Evolutionary conservation across 2,797 vertebrate genomes (phyloP).

Genomic region (Gorsachius magnificus): DNA sequence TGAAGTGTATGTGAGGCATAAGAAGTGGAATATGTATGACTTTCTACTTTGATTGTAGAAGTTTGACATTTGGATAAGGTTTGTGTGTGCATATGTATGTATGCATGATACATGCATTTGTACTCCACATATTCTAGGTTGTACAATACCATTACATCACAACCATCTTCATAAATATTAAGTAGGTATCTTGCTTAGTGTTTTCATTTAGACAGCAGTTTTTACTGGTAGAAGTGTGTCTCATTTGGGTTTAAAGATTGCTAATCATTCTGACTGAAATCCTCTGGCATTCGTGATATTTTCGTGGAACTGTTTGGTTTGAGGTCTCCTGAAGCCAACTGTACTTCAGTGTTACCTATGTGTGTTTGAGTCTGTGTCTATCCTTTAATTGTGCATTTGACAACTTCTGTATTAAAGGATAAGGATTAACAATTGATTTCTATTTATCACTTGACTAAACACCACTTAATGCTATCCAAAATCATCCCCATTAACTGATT

Average conservation of each 20-base stretch:
- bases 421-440: not conserved
- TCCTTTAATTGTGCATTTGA: not conserved
- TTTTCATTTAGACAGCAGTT: not conserved
- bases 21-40: not conserved
- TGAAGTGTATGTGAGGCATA: not conserved
- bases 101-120: not conserved
- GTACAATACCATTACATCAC: not conserved
- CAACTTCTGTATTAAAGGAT: not conserved
- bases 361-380: not conserved
- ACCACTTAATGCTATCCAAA: not conserved
- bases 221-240: not conserved
- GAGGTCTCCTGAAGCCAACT: not conserved
- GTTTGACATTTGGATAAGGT: not conserved
- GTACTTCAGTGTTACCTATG: not conserved
- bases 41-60: not conserved
- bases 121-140: not conserved
- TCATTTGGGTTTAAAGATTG: not conserved
- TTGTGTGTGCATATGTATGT: not conserved
- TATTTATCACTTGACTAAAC: conserved; percentile 15
- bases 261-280: not conserved
- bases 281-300: not conserved
- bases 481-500: not conserved
- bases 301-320: not conserved
- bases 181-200: not conserved
- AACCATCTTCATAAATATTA: not conserved